These are phyloP conservation scores for Acromyrmex heyeri DNA, from an alignment of 1,140 invertebrate species.

Conservation along the genomic window DNA sequence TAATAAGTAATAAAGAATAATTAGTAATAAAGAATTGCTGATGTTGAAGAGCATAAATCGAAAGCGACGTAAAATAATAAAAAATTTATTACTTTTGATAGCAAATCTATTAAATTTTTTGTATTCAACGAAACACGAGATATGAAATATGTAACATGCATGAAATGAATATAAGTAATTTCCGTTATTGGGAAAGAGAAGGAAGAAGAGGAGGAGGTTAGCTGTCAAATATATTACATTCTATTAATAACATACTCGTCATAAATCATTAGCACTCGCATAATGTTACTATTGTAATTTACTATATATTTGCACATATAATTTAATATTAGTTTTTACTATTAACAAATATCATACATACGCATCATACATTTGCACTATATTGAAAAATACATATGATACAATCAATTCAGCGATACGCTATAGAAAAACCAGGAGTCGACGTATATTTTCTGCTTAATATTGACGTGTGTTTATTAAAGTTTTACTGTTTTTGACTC, in stretches of 20 bases:
- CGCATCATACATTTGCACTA: neutral
- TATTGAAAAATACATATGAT: neutral
- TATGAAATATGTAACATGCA: neutral
- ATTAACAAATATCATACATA: neutral
- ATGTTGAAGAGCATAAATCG: neutral
- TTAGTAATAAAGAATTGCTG: neutral
- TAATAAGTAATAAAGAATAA: neutral
- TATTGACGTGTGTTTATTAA: too few species aligned
- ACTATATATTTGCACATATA: conserved; percentile 14
- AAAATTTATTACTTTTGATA: neutral
- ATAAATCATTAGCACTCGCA: conserved; percentile 28
- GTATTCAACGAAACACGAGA: neutral
- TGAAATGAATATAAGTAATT: conserved; percentile 52
- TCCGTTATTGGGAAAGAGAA: conserved; percentile 15
- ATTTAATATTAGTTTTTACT: conserved; percentile 21
- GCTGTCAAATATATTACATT: conserved; percentile 20
- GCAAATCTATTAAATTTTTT: neutral
- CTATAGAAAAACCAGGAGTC: conserved; percentile 7
- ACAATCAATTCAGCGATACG: conserved; percentile 21
- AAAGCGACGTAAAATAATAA: neutral
- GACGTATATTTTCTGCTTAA: conserved; percentile 23
- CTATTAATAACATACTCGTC: conserved; percentile 21
- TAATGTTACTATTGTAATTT: conserved; percentile 24
- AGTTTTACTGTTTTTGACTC: too few species aligned
- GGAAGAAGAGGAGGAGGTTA: neutral